Evolutionary conservation across 2,888 invertebrate genomes (phyloP), one percentile per base, ranked within the genome.

Genomic region (Elgonia sp.): DNA sequence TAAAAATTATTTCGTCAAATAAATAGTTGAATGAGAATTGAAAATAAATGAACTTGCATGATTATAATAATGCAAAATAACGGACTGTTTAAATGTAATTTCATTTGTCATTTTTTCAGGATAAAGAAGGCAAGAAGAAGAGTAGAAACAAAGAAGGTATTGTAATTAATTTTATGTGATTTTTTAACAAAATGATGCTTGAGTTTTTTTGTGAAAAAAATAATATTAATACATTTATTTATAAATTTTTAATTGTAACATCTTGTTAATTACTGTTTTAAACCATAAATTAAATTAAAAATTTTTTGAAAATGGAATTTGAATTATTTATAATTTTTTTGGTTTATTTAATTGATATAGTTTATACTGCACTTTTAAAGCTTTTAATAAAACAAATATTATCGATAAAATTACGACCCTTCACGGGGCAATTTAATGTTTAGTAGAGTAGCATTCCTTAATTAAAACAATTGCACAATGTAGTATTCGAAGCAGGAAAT

Each of bases 111-210:
- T 93, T 92, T 93, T 95, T 95, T 96, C 96, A 98, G 97, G 97
- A 97, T 92, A 97, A 97, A 95, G 97, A 97, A 93, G 96, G 96
- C 87, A 98, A 98, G 95, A 98, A 98, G 96, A 98, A 98, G 95
- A 97, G 97, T 93, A 96, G 97, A 95, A 97, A 97, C 94, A 98
- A 98, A 96, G 98, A 98, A 97, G 98, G 98, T 98, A 96, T 67
- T 62, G 62, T 62, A 60, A 60, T 57, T 57, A 21, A 50, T 57
- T 73, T n/a, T 37, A 7, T 40, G 5, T 40, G n/a, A 40, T 18
- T 20, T 53, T 53, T 3, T 62, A 12, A 7, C 21, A 46, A 46
- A n/a, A 40, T 57, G 10, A 57, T 16, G 46, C 12, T 46, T 46
- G 4, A 16, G 16, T 46, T 5, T 46, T 46, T 46, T n/a, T n/a